Percentiles rank a stretch among this genome's conserved stretches.
Evolutionary conservation across 2,113 vertebrate genomes (phyloP).

Genomic region (Gymnobelideus leadbeateri): DNA sequence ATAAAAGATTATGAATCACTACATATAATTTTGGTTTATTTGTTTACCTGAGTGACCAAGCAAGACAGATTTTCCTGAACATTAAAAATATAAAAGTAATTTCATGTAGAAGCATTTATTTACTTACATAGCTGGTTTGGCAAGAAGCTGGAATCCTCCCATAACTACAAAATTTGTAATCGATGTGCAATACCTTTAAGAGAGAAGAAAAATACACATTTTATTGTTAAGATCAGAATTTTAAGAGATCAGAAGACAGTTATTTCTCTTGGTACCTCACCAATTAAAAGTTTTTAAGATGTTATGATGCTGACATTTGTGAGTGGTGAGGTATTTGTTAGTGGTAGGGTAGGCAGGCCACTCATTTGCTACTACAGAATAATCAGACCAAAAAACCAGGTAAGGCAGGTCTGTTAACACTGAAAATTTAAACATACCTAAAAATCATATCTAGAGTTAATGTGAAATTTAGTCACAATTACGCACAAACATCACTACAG

Average conservation of each 20-base stretch:
- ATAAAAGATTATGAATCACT: not conserved
- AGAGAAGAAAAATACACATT: conserved; percentile 62
- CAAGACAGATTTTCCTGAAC: conserved; percentile 11
- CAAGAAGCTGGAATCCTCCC: conserved; percentile 93
- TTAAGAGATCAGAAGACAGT: conserved; percentile 4
- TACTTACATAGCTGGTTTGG: conserved; percentile 95
- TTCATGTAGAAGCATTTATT: conserved; percentile 19
- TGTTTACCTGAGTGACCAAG: conserved; percentile 17
- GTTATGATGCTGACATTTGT: conserved; percentile 25
- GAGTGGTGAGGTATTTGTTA: conserved; percentile 12
- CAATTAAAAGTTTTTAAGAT: conserved; percentile 20
- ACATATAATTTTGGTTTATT: conserved; percentile 22
- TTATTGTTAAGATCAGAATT: conserved; percentile 59
- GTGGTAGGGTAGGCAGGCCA: not conserved
- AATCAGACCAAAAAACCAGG: not conserved
- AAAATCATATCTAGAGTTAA: conserved; percentile 22
- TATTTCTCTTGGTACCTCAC: conserved; percentile 34
- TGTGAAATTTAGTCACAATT: not conserved
- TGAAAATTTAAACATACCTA: conserved; percentile 16
- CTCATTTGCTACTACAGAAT: not conserved
- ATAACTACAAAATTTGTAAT: conserved; percentile 94
- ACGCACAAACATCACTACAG: not conserved
- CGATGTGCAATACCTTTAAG: conserved; percentile 89
- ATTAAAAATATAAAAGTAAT: conserved; percentile 8
- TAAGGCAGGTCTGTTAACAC: conserved; percentile 26